Base-by-base conservation (phyloP, 1,140 invertebrate genomes). In the Aphelenchoides fujianensis region DNA sequence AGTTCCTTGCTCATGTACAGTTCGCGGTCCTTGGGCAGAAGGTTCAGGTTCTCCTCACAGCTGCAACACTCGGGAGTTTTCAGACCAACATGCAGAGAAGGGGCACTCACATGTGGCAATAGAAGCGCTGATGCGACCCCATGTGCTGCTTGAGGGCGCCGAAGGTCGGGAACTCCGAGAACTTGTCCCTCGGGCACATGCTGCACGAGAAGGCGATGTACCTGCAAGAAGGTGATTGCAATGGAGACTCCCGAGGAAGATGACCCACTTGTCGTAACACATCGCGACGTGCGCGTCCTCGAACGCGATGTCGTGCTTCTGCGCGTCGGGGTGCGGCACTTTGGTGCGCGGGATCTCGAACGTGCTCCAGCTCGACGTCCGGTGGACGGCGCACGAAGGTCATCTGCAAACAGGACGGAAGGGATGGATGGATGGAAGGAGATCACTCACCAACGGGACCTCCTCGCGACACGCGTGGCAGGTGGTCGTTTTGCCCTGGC, bases 41-140 rank as follows among this genome's bases (percentile, higher is more conserved):
- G 35, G 37, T 73, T 72, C 68, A 79, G 37, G 61, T 79, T 71
- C 3, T 79, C 77, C 0, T 61, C 67, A 55, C 77, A 78, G 52
- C 72, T 79, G 19, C 62, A 68, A 36, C 77, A 79, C n/a, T n/a
- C n/a, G 23, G 73, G 75, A 5, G 70, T 69, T n/a, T 54, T 63
- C 27, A 68, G 23, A 35, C 74, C 71, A 16, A 31, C 31, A 35
- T 73, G 70, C 27, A 35, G n/a, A n/a, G n/a, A 52, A 72, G 23
- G 12, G 12, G 41, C 41, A 23, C 41, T 48, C 23, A 59, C 5
- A 59, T 59, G 34, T 59, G 55, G 23, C 55, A 59, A 19, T 59
- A 59, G 34, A 59, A 59, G 5, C 37, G 36, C 31, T 37, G 32
- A 36, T 66, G 63, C 16, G 63, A 23, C n/a, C 32, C 36, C 12